A percentile compares a stretch with the other conserved stretches of the same genome.
Conservation (phyloP, 1,140 invertebrate species). For the Lysiphlebus fabarum region DNA sequence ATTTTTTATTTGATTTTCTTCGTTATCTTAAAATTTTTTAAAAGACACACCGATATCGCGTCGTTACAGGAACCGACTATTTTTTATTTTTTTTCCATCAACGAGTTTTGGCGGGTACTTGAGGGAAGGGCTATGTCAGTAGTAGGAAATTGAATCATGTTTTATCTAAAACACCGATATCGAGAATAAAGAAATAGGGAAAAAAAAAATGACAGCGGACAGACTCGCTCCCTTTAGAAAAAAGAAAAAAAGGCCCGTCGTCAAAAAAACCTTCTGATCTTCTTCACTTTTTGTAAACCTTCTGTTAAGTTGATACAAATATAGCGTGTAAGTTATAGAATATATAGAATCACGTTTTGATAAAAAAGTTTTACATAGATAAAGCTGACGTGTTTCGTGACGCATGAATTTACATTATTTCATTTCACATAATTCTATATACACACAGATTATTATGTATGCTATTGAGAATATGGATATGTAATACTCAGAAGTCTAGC, state of each 20-base stretch:
- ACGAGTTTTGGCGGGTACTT: not conserved
- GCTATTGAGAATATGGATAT: too few relatives aligned
- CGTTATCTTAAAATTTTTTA: too few relatives aligned
- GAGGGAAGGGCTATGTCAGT: not conserved
- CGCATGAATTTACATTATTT: constrained; percentile 11
- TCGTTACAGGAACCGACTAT: constrained; percentile 18
- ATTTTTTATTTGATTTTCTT: too few relatives aligned
- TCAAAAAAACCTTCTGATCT: not conserved
- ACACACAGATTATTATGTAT: too few relatives aligned
- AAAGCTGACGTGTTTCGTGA: constrained; percentile 10
- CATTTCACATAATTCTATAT: not conserved
- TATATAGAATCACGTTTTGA: not conserved
- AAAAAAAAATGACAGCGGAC: constrained; percentile 1
- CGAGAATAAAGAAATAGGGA: constrained; percentile 6
- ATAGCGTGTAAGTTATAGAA: constrained; percentile 3
- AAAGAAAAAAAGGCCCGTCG: constrained; percentile 14
- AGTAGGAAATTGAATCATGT: constrained; percentile 25
- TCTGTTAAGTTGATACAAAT: constrained; percentile 8
- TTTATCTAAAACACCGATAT: constrained; percentile 25
- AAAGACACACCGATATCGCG: too few relatives aligned
- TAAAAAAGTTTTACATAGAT: not conserved
- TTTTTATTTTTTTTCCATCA: constrained; percentile 19
- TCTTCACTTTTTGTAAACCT: constrained; percentile 2
- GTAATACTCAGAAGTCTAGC: too few relatives aligned
- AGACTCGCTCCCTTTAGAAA: not conserved